Evolutionary conservation across 2,797 vertebrate genomes (phyloP), one percentile per base, ranked within the genome.

Genomic region (Semaprochilodus insignis): DNA sequence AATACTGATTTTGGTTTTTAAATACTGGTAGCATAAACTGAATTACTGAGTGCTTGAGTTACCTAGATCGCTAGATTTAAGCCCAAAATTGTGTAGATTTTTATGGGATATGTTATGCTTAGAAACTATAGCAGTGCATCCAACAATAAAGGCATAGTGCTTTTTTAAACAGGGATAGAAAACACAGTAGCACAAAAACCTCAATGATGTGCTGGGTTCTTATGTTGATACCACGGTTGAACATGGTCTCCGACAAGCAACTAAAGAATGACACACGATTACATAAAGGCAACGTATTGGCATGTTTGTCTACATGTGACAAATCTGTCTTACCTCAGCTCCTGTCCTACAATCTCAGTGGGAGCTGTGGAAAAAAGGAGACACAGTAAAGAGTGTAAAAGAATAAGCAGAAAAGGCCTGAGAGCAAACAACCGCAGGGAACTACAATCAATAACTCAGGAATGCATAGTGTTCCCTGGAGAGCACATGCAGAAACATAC

Each of bases 281-380:
- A 88, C 85, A 91, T 80, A 88, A 87, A 91, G 73, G 40, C 8
- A 40, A 48, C 69, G 34, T 23, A 10, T 55, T 71, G 70, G 3
- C 72, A 70, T n/a, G 63, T 78, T 74, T 66, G 19, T 81, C 31
- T 82, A 73, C 36, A 66, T 36, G 69, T 17, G 70, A 52, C 13
- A 19, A 78, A 73, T 78, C 13, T 89, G 87, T 85, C 92, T 94
- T 92, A 95, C 98, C 97, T 99, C 92, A 97, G 94, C 91, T 99
- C 98, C 88, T 97, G 94, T 91, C 96, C 97, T 87, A 95, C 90
- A 78, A 96, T 95, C 91, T 99, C 98, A 36, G 95, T 92, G 86
- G 96, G 95, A 92, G 94, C 97, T 97, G 93, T 44, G 83, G 81
- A 87, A 78, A 19, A 48, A 81, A 48, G 77, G 10, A 76, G 48